phyloP scores from a whole-genome alignment of 2,113 vertebrate species.

The human region DNA sequence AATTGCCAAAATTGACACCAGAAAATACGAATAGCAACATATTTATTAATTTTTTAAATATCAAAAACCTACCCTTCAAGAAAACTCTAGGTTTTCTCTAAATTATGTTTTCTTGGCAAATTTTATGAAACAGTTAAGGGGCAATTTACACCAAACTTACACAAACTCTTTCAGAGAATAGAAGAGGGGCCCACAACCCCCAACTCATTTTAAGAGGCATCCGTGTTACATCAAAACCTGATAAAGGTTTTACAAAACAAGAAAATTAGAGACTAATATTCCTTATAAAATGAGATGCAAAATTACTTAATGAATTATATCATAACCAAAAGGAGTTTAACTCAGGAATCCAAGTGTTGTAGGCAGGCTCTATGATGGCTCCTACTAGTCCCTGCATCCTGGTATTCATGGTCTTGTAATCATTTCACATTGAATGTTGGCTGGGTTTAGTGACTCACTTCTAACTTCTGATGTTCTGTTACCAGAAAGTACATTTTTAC shows the following conservation, averaged over 20 bases:
- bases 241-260: not conserved
- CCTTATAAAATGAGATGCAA: not conserved
- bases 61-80: not conserved
- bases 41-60: not conserved
- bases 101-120: not conserved
- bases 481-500: not conserved
- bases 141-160: not conserved
- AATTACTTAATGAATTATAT: not conserved
- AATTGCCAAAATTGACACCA: not conserved
- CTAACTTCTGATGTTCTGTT: not conserved
- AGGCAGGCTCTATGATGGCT: not conserved
- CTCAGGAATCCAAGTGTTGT: not conserved
- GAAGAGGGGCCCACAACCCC: not conserved
- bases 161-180: not conserved
- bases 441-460: not conserved
- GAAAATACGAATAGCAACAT: not conserved
- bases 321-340: not conserved
- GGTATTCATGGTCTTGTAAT: not conserved
- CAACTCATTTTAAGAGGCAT: not conserved
- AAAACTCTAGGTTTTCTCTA: not conserved
- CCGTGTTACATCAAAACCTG: not conserved
- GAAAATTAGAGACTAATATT: not conserved
- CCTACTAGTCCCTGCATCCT: not conserved
- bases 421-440: not conserved
- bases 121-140: not conserved